Conservation (phyloP, 2,888 invertebrate genomes). For the Tenthredo notha region DNA sequence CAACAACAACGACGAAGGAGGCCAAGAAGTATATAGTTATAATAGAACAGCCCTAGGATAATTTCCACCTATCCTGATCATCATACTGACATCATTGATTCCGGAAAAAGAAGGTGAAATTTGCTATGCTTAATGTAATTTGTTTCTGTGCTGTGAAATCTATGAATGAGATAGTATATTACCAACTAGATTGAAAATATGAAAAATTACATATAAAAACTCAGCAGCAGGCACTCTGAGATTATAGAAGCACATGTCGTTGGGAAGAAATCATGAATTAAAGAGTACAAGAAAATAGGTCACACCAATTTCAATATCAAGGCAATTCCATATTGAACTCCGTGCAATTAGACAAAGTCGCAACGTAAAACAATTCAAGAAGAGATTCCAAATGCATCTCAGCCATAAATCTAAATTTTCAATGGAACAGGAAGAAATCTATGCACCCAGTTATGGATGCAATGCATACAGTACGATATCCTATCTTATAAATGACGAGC, state of each 20-base stretch:
- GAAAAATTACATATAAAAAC: neutral
- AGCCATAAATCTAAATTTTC: neutral
- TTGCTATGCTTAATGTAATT: neutral
- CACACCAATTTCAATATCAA: neutral
- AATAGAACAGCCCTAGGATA: conserved; percentile 35
- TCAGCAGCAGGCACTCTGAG: neutral
- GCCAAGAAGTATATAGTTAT: conserved; percentile 13
- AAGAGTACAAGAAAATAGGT: neutral
- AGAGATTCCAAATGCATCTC: neutral
- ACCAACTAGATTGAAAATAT: neutral
- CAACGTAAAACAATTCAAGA: neutral
- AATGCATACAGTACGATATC: neutral
- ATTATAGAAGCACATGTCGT: neutral
- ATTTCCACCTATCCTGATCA: neutral
- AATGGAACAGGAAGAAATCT: neutral
- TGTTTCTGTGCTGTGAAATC: conserved; percentile 19
- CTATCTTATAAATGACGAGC: neutral
- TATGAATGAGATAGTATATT: conserved; percentile 1
- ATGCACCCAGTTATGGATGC: neutral
- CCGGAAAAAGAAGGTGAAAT: neutral
- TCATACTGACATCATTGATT: conserved; percentile 9
- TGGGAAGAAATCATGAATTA: neutral
- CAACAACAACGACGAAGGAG: conserved; percentile 49
- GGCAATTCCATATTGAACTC: neutral
- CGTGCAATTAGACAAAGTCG: neutral